phyloP scores from a whole-genome alignment of 2,113 vertebrate genomes.

The Oplegnathus fasciatus region DNA sequence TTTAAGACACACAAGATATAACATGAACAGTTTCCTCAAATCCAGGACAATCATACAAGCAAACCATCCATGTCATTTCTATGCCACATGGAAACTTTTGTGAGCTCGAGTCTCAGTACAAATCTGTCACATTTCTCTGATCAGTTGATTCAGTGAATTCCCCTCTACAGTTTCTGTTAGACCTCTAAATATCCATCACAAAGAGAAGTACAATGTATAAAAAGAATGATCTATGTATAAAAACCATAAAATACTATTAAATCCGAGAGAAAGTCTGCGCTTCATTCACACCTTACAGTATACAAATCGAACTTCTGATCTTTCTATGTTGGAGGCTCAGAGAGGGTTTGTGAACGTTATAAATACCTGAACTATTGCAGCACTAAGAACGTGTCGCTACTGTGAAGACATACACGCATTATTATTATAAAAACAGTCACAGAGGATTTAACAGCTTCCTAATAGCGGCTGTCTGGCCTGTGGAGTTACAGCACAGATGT shows the following conservation, averaged over 20 bases:
- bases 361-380: background rate
- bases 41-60: conserved; percentile 14
- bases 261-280: conserved; percentile 3
- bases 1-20: conserved; percentile 63
- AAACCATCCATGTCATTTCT: background rate
- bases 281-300: background rate
- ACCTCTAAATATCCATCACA: conserved; percentile 12
- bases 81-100: background rate
- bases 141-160: background rate
- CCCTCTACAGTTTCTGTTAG: background rate
- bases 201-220: conserved; percentile 45
- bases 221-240: conserved; percentile 31
- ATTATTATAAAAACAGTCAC: background rate
- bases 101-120: background rate
- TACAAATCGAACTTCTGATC: background rate
- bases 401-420: background rate
- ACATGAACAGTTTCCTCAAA: conserved; percentile 22
- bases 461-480: background rate
- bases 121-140: conserved; percentile 21
- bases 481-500: background rate
- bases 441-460: background rate
- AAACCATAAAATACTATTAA: conserved; percentile 25
- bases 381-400: background rate
- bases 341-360: background rate
- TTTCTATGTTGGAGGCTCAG: background rate